Evolutionary conservation across 2,797 vertebrate species (phyloP).

Genomic region (Molossus molossus): DNA sequence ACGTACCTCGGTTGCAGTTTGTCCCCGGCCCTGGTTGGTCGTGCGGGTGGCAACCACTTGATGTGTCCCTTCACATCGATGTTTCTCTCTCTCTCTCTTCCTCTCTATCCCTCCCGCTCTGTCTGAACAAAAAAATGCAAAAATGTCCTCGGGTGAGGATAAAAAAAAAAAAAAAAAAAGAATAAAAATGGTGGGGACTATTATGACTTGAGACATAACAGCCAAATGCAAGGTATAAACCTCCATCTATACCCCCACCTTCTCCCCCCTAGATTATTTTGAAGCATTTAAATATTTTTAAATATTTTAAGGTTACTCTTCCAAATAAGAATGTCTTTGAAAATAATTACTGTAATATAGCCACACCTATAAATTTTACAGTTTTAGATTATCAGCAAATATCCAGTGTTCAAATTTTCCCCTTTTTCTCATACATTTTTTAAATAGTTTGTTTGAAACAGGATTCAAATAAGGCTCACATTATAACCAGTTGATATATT

Average conservation of each 20-base stretch:
- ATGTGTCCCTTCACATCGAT: no score
- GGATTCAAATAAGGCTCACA: neutral
- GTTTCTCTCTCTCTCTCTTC: no score
- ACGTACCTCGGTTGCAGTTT: no score
- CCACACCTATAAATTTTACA: neutral
- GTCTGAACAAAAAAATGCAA: no score
- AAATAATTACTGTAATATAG: slow-evolving; percentile 1
- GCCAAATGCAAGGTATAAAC: neutral
- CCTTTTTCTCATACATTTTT: neutral
- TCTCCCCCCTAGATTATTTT: neutral
- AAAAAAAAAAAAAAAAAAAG: neutral
- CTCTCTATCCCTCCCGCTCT: no score
- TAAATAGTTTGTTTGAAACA: neutral
- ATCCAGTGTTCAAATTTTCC: neutral
- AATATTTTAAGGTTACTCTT: neutral
- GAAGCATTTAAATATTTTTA: neutral
- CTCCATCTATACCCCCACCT: neutral
- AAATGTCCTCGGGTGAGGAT: no score
- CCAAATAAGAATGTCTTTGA: neutral
- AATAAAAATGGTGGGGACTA: neutral
- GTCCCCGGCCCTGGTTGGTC: no score
- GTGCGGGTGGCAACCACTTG: no score
- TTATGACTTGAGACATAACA: neutral
- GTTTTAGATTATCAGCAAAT: neutral
- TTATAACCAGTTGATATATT: neutral